Evolutionary conservation across 2,113 vertebrate genomes (phyloP), one percentile per base, ranked within the genome.

Genomic region (Pelodiscus sinensis): DNA sequence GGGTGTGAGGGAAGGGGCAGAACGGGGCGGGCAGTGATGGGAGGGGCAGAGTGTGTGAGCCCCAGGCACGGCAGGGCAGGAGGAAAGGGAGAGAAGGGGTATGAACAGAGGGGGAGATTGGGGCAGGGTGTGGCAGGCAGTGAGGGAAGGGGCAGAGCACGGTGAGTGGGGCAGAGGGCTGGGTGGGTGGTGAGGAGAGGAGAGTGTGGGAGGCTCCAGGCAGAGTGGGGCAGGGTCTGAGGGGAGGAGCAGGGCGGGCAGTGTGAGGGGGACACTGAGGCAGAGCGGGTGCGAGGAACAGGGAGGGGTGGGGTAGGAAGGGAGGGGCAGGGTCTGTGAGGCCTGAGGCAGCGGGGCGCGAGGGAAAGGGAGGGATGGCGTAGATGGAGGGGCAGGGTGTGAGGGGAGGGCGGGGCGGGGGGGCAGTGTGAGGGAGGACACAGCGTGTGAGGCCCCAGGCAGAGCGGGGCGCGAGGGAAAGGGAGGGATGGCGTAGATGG

Each of bases 1-100:
- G 0, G 15, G 77, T 0, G 1, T 29, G 57, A 0, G n/a, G 38
- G 16, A 27, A 65, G 29, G 22, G 29, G 14, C 16, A 68, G 31
- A 68, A n/a, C n/a, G n/a, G n/a, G n/a, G n/a, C n/a, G n/a, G n/a
- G n/a, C n/a, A n/a, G n/a, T n/a, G n/a, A n/a, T n/a, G n/a, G n/a
- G n/a, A n/a, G n/a, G n/a, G 65, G 14, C 16, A 68, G 31, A 68
- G 29, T 65, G 13, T 58, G 65, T n/a, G 65, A 15, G 65, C 14
- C 14, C 29, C 14, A 25, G 31, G 31, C 16, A 19, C 31, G 14
- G 27, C 22, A 25, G 13, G 29, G 62, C 62, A 25, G 58, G 11
- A 9, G 22, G 58, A 9, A 60, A 11, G 22, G 25, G 58, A 11
- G 22, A 24, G 12, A 14, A 5, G 54, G 13, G 15, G 10, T 4